phyloP scores from a whole-genome alignment of 2,888 invertebrate genomes.

The Ochlodes sylvanus region DNA sequence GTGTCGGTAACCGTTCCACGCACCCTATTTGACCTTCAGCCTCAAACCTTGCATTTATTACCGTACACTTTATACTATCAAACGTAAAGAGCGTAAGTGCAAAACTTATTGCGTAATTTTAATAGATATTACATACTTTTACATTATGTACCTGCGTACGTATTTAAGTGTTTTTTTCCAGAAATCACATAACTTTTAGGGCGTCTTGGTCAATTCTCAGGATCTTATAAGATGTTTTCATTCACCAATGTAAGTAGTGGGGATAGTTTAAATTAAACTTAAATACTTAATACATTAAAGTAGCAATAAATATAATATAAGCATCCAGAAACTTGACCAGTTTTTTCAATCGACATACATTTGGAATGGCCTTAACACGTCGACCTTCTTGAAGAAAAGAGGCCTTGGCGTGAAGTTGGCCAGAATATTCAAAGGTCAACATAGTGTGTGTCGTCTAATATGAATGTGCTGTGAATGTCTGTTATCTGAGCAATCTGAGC shows the following conservation, averaged over 20 bases:
- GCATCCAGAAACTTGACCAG: not conserved
- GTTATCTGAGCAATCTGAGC: not conserved
- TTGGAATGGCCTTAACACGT: conserved; percentile 29
- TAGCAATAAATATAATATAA: no score
- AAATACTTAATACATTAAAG: no score
- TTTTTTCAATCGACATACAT: conserved; percentile 16
- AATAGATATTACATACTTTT: no score
- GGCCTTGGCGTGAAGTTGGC: conserved; percentile 33
- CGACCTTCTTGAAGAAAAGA: conserved; percentile 25
- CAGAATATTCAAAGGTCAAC: conserved; percentile 21
- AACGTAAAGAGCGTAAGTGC: conserved; percentile 25
- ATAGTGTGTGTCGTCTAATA: conserved; percentile 15
- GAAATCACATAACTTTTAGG: no score
- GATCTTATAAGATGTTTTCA: no score
- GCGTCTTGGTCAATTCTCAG: no score
- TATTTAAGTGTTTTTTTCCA: no score
- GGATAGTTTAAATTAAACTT: no score
- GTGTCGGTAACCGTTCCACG: conserved; percentile 57
- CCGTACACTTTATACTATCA: conserved; percentile 12
- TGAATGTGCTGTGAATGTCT: not conserved
- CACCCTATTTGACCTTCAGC: conserved; percentile 39
- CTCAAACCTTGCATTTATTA: conserved; percentile 30
- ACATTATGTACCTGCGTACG: no score
- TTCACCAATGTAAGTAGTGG: no score
- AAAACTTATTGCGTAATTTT: not conserved